Percentiles rank a stretch among this genome's conserved stretches.
Evolutionary conservation across 2,113 vertebrate genomes (phyloP).

Genomic region (Marcusenius ussheri): DNA sequence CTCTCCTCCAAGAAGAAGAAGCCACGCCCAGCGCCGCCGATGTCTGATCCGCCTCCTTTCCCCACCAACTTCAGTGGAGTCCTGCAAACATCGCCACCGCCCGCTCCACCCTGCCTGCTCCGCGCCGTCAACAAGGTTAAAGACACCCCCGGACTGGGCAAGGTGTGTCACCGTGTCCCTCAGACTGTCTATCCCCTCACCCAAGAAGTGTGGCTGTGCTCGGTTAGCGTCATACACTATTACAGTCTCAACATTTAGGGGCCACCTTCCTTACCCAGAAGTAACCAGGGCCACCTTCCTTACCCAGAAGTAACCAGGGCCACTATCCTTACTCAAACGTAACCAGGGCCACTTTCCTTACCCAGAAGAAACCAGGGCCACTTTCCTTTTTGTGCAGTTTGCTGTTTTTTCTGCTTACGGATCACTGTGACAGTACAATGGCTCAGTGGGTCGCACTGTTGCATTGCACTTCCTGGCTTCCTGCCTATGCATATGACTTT

Average conservation of each 20-base stretch:
- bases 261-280: not conserved
- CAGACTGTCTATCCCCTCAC: not conserved
- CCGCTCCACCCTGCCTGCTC: conserved; percentile 68
- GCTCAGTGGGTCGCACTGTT: not conserved
- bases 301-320: too few relatives aligned
- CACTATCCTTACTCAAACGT: too few relatives aligned
- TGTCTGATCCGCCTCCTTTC: conserved; percentile 60
- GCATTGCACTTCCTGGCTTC: not conserved
- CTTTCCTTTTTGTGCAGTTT: not conserved
- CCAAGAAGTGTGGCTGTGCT: not conserved
- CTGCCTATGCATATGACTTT: not conserved
- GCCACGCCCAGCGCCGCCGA: conserved; percentile 57
- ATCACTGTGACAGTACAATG: not conserved
- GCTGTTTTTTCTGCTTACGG: not conserved
- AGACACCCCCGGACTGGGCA: conserved; percentile 71
- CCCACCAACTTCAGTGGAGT: conserved; percentile 74
- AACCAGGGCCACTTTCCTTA: too few relatives aligned
- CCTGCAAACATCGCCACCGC: conserved; percentile 68
- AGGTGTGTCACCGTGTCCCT: conserved; percentile 55
- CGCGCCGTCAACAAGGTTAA: conserved; percentile 72
- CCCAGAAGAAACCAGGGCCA: too few relatives aligned
- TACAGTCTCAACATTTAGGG: not conserved
- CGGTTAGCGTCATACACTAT: not conserved
- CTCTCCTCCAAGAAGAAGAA: conserved; percentile 80
- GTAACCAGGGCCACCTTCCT: too few relatives aligned